A percentile compares a stretch with the other conserved stretches of the same genome.
These are phyloP conservation scores for Halotydeus destructor DNA, from an alignment of 1,140 invertebrate genomes.

Conservation along the genomic window DNA sequence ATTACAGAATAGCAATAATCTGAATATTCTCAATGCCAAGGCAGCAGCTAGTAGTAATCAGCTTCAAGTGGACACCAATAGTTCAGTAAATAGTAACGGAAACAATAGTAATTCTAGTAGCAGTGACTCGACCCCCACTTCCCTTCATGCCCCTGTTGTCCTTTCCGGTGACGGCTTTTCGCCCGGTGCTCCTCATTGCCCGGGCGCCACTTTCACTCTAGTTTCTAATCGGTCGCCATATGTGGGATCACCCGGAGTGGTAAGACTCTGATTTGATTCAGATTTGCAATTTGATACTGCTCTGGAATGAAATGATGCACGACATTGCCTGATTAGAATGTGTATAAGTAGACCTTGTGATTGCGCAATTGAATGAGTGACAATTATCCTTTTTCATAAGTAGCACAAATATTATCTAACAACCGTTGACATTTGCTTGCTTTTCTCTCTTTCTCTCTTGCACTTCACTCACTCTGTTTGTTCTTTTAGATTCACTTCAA, in stretches of 20 bases:
- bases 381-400: too few species aligned
- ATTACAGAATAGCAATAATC: too few species aligned
- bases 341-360: background rate
- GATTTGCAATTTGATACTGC: too few species aligned
- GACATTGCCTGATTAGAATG: slow-evolving; percentile 1
- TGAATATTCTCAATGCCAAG: background rate
- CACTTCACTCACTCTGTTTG: background rate
- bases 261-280: too few species aligned
- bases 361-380: too few species aligned
- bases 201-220: background rate
- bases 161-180: slow-evolving; percentile 8
- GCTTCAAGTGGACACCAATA: too few species aligned
- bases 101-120: background rate
- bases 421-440: too few species aligned
- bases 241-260: slow-evolving; percentile 9
- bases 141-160: too few species aligned
- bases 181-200: background rate
- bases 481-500: too few species aligned
- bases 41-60: background rate
- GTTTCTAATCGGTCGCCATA: slow-evolving; percentile 2
- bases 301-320: too few species aligned
- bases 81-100: background rate
- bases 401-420: too few species aligned
- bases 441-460: background rate
- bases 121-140: background rate